Evolutionary conservation across 1,140 invertebrate genomes (phyloP).

Genomic region (Trichogramma pretiosum): DNA sequence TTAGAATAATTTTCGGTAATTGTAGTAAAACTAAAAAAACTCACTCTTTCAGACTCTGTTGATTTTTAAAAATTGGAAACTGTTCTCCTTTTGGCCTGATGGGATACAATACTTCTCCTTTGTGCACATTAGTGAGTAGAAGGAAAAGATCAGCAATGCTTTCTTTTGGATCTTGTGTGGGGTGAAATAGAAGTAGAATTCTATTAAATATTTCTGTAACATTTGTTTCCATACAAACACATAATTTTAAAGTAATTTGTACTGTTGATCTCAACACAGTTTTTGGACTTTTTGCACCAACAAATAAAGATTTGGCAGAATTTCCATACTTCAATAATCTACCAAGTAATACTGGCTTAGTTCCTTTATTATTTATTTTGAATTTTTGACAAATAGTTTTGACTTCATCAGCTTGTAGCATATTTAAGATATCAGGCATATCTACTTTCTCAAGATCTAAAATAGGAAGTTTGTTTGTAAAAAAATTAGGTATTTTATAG

Average conservation of each 20-base stretch:
- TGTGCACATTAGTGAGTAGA: conserved; percentile 24
- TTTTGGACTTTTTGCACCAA: conserved; percentile 25
- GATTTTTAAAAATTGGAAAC: conserved; percentile 34
- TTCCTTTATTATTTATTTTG: conserved; percentile 22
- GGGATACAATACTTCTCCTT: conserved; percentile 25
- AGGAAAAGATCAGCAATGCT: conserved; percentile 26
- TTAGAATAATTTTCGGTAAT: neutral
- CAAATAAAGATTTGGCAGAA: conserved; percentile 24
- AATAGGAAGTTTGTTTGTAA: conserved; percentile 4
- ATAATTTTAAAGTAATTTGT: conserved; percentile 20
- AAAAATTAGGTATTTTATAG: conserved; percentile 4
- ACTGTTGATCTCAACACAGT: conserved; percentile 19
- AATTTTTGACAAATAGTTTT: conserved; percentile 21
- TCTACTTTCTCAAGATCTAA: conserved; percentile 20
- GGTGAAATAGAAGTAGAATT: conserved; percentile 32
- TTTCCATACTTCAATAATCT: conserved; percentile 23
- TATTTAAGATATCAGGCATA: conserved; percentile 21
- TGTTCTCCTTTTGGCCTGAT: conserved; percentile 15
- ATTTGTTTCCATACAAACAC: conserved; percentile 23
- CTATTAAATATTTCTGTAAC: conserved; percentile 28
- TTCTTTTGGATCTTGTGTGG: conserved; percentile 27
- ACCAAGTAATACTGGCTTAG: conserved; percentile 25
- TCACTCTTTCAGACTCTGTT: conserved; percentile 27
- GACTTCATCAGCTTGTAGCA: conserved; percentile 29
- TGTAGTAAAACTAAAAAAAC: neutral